Base-by-base conservation (phyloP, 2,797 vertebrate species). In the Todus mexicanus region DNA sequence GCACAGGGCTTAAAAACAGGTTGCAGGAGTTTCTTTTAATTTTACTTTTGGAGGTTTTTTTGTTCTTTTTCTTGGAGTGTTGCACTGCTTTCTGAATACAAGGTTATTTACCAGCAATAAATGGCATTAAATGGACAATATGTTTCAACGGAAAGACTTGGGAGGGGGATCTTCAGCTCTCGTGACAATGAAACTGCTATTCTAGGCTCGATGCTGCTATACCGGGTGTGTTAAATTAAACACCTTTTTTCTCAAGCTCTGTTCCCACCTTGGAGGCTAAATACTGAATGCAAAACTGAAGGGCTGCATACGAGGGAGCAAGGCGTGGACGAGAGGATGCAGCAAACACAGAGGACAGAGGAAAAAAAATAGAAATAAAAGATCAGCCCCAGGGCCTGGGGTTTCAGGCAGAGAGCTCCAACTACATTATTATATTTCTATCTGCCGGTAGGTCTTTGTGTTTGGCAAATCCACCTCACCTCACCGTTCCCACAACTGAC, bases 91-190 rank as follows among this genome's bases (percentile, higher is more conserved):
- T 94, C 61, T 59, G 31, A 45, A n/a, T 64, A 27, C 12, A 23
- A 54, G 21, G 27, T 50, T 80, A 42, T 63, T 87, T 71, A 33
- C 38, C 12, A 61, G 48, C 43, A 63, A 23, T 77, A 63, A 85
- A 60, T 0, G 0, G 21, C 6, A 45, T 57, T 69, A 87, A 48
- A 70, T 4, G 20, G 27, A 23, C 45, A 71, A 22, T 0, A 0
- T 7, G 14, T 38, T 78, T 29, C 23, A 56, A 31, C 22, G 89
- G 23, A 72, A 92, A 64, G 27, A 5, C 60, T 82, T 56, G 70
- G n/a, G 48, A 87, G 89, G 38, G 19, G 23, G 19, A 68, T 50
- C 40, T 50, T 69, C 51, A 15, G 43, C 42, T 66, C 85, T 63
- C 77, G 48, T 29, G 37, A 31, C 13, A 72, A 21, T 69, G 7